Evolutionary conservation across 2,888 invertebrate species (phyloP).

Genomic region (Acronicta leporina): DNA sequence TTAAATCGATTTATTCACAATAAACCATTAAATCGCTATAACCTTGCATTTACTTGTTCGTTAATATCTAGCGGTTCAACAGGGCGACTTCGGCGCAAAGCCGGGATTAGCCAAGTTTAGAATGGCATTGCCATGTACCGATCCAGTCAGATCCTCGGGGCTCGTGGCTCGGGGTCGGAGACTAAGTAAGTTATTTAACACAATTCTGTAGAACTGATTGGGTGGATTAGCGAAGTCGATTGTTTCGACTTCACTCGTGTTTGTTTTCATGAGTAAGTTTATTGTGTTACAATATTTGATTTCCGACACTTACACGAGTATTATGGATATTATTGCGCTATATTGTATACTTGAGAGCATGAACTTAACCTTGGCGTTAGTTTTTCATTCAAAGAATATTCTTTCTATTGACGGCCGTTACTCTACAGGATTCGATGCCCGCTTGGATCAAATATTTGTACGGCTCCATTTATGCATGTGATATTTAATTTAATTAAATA

Average conservation of each 20-base stretch:
- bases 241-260: slow-evolving; percentile 17
- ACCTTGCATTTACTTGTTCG: slow-evolving; percentile 28
- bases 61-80: slow-evolving; percentile 36
- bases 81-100: slow-evolving; percentile 43
- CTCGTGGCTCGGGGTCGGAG: slow-evolving; percentile 14
- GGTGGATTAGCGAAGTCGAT: slow-evolving; percentile 41
- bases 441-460: too few species aligned
- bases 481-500: too few species aligned
- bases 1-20: background rate
- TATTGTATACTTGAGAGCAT: too few species aligned
- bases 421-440: too few species aligned
- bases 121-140: slow-evolving; percentile 59
- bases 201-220: slow-evolving; percentile 47
- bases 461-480: too few species aligned
- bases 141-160: slow-evolving; percentile 38
- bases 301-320: too few species aligned
- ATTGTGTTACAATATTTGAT: background rate
- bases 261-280: slow-evolving; percentile 1
- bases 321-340: too few species aligned
- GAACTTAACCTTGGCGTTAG: too few species aligned
- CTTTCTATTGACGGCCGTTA: too few species aligned
- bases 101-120: slow-evolving; percentile 59
- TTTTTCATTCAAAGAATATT: too few species aligned
- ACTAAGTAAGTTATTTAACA: slow-evolving; percentile 49
- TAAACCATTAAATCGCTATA: slow-evolving; percentile 7